Conservation (phyloP, 2,797 vertebrate genomes). For the Microctenopoma lineatum region DNA sequence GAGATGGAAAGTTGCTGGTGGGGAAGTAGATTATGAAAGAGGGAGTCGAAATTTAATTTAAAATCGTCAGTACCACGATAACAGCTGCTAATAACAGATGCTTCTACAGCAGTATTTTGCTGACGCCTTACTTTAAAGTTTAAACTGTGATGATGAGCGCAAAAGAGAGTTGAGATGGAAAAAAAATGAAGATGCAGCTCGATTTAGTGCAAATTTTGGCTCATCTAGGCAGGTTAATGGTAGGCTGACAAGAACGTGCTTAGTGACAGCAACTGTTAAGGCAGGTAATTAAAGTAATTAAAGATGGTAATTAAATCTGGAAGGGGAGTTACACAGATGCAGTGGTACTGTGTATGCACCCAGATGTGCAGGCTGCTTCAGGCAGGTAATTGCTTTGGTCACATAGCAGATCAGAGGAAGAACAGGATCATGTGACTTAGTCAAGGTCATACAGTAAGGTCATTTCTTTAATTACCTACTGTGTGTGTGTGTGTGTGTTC, state of each 20-base stretch:
- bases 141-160: constrained; percentile 15
- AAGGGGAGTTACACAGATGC: neutral
- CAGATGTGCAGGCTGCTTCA: neutral
- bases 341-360: neutral
- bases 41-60: constrained; percentile 29
- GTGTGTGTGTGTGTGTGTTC: too few species aligned
- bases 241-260: constrained; percentile 13
- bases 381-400: neutral
- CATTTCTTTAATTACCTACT: neutral
- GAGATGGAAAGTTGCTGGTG: constrained; percentile 2
- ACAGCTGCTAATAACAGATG: constrained; percentile 50
- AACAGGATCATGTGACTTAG: neutral
- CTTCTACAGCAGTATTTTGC: constrained; percentile 27
- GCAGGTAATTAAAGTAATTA: constrained; percentile 30
- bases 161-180: neutral
- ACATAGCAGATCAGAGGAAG: neutral
- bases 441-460: neutral
- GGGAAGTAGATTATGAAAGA: constrained; percentile 7
- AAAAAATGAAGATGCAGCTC: neutral
- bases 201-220: neutral
- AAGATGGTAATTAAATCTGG: constrained; percentile 36
- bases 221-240: constrained; percentile 26
- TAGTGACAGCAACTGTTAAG: constrained; percentile 32
- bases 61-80: constrained; percentile 23
- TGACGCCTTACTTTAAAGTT: constrained; percentile 34